Percentiles rank a stretch among this genome's conserved stretches.
phyloP scores from a whole-genome alignment of 2,113 vertebrate species.

The Agelaius tricolor region DNA sequence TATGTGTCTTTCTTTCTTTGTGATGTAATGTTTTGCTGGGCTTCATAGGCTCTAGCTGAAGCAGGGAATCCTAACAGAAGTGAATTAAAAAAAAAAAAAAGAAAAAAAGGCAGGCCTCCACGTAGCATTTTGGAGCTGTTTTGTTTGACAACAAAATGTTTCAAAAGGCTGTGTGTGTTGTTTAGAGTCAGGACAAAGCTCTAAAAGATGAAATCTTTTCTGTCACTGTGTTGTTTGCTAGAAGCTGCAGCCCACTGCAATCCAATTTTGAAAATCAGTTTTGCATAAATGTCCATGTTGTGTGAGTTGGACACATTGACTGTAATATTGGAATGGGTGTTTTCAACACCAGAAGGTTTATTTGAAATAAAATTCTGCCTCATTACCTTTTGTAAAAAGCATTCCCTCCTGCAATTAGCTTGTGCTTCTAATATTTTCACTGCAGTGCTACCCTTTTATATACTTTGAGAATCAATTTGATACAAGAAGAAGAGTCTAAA shows the following conservation, averaged over 20 bases:
- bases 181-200: not conserved
- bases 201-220: not conserved
- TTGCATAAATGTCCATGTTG: not conserved
- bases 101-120: not conserved
- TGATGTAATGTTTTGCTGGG: not conserved
- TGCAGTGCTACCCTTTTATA: not conserved
- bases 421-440: not conserved
- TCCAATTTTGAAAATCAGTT: not conserved
- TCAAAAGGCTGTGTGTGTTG: not conserved
- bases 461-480: not conserved
- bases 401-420: not conserved
- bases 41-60: not conserved
- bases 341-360: not conserved
- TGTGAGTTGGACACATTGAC: not conserved
- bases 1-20: not conserved
- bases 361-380: not conserved
- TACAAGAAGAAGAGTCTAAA: not conserved
- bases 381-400: not conserved
- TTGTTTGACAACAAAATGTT: not conserved
- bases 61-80: not conserved
- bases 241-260: not conserved
- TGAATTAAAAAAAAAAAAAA: not conserved
- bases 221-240: not conserved
- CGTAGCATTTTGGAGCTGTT: not conserved
- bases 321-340: not conserved